These are phyloP conservation scores for Pseudomyrmex flavicornis DNA, from an alignment of 1,140 invertebrate species.

Conservation along the genomic window DNA sequence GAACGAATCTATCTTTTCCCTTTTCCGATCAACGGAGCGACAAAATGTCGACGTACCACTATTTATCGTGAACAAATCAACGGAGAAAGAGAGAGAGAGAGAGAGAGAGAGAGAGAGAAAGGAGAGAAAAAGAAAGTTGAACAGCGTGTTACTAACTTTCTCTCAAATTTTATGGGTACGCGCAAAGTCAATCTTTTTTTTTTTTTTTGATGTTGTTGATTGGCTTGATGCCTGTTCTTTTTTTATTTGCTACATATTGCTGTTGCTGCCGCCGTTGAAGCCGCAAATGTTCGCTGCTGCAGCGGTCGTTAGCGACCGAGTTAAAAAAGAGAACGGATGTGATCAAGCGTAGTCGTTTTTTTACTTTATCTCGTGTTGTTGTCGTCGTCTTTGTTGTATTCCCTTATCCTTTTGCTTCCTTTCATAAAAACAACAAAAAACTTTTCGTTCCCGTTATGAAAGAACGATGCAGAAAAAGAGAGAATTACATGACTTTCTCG, in stretches of 20 bases:
- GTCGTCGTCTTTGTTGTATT: conserved; percentile 59
- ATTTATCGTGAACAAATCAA: conserved; percentile 50
- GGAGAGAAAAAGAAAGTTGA: conserved; percentile 57
- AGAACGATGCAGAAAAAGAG: conserved; percentile 8
- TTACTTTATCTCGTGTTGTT: conserved; percentile 64
- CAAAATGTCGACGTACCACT: conserved; percentile 55
- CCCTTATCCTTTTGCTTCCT: neutral
- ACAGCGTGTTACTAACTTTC: conserved; percentile 48
- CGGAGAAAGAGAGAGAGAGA: conserved; percentile 25
- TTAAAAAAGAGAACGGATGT: conserved; percentile 40
- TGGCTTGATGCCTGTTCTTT: conserved; percentile 77
- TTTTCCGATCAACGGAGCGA: conserved; percentile 15
- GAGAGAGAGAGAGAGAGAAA: conserved; percentile 12
- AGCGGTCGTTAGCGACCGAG: conserved; percentile 67
- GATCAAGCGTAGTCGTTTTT: conserved; percentile 59
- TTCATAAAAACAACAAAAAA: conserved; percentile 1
- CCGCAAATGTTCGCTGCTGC: conserved; percentile 67
- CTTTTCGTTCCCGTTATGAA: neutral
- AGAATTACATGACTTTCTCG: conserved; percentile 63
- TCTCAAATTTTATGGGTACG: conserved; percentile 64
- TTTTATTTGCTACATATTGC: conserved; percentile 77
- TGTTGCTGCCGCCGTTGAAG: conserved; percentile 73
- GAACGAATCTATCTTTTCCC: neutral
- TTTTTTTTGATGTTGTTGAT: conserved; percentile 75
- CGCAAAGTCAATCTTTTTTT: conserved; percentile 58